Evolutionary conservation across 2,888 invertebrate species (phyloP).

Genomic region (Tetramorium bicarinatum): DNA sequence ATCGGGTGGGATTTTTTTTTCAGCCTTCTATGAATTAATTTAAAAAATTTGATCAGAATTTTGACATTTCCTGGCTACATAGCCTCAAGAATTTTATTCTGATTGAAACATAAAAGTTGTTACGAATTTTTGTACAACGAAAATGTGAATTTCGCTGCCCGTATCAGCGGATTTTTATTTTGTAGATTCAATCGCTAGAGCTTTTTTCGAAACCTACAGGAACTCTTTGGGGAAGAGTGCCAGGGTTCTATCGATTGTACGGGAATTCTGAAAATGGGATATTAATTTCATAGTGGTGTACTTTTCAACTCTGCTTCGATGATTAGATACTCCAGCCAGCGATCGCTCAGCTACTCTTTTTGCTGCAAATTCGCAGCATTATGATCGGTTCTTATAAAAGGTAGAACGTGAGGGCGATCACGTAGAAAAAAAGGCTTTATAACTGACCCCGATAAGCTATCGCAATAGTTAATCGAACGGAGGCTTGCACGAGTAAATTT

Average conservation of each 20-base stretch:
- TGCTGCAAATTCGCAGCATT: slow-evolving; percentile 41
- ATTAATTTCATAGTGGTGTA: neutral
- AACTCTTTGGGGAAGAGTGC: neutral
- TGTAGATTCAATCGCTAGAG: neutral
- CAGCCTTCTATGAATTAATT: neutral
- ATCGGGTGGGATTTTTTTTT: neutral
- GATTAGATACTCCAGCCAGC: slow-evolving; percentile 16
- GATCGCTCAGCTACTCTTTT: slow-evolving; percentile 21
- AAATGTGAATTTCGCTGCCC: neutral
- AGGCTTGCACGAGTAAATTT: slow-evolving; percentile 48
- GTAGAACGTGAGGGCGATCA: slow-evolving; percentile 14
- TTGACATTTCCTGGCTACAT: neutral
- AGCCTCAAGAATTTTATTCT: neutral
- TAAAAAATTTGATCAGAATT: neutral
- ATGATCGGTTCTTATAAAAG: slow-evolving; percentile 52
- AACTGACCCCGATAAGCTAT: slow-evolving; percentile 48
- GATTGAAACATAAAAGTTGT: neutral
- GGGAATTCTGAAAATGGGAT: slow-evolving; percentile 21
- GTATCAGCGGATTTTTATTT: neutral
- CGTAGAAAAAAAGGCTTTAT: slow-evolving; percentile 49
- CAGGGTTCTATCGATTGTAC: neutral
- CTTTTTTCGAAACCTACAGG: neutral
- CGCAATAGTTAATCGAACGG: slow-evolving; percentile 51
- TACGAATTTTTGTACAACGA: neutral
- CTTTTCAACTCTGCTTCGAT: slow-evolving; percentile 1